phyloP scores from a whole-genome alignment of 1,140 invertebrate genomes.

The Ceratosolen solmsi region DNA sequence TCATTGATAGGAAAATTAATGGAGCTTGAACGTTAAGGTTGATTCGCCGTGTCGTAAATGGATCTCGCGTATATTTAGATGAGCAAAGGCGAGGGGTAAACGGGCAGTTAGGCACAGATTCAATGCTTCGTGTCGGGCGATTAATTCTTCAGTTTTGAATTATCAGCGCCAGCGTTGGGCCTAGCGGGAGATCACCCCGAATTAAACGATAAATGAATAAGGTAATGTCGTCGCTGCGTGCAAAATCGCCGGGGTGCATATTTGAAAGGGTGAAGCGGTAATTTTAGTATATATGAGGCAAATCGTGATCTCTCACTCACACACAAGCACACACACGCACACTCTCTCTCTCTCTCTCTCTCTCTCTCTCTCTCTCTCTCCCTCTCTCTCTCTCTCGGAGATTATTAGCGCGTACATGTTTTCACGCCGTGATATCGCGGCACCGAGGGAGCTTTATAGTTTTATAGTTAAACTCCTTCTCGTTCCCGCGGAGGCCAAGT shows the following conservation, averaged over 20 bases:
- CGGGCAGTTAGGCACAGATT: slow-evolving; percentile 56
- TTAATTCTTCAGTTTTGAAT: slow-evolving; percentile 66
- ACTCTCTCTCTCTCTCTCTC: neutral
- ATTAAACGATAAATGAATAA: slow-evolving; percentile 50
- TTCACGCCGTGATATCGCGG: slow-evolving; percentile 10
- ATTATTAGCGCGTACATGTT: neutral
- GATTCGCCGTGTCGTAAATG: slow-evolving; percentile 29
- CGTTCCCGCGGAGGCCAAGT: too few relatives aligned
- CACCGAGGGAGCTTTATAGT: neutral
- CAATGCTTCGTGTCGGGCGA: slow-evolving; percentile 61
- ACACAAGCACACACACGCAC: too few relatives aligned
- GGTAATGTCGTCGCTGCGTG: slow-evolving; percentile 52
- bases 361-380: neutral
- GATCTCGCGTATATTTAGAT: slow-evolving; percentile 56
- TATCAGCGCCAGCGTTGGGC: slow-evolving; percentile 54
- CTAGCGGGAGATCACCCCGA: neutral
- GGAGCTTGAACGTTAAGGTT: slow-evolving; percentile 4
- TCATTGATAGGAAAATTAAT: slow-evolving; percentile 20
- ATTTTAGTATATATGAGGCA: neutral
- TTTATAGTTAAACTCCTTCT: neutral
- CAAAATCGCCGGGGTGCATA: slow-evolving; percentile 65
- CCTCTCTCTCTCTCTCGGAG: neutral
- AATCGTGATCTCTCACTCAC: neutral
- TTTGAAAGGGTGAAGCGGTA: slow-evolving; percentile 54
- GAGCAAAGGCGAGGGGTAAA: slow-evolving; percentile 33